Percentiles rank a stretch among this genome's conserved stretches.
Conservation (phyloP, 2,113 vertebrate genomes). For the Motacilla tschutschensis region DNA sequence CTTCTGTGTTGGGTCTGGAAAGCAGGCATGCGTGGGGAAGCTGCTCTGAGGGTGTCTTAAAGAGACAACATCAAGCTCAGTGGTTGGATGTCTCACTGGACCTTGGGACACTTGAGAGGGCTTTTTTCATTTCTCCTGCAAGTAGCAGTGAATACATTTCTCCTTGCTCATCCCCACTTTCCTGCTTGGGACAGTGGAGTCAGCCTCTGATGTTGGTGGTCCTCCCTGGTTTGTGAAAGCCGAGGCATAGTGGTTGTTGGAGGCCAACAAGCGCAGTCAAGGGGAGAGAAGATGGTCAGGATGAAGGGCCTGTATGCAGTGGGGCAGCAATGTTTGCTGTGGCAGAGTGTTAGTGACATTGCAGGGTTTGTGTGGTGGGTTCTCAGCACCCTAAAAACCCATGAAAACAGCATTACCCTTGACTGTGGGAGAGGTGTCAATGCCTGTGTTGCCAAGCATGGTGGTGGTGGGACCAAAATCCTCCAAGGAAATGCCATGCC, state of each 20-base stretch:
- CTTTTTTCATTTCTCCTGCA: neutral
- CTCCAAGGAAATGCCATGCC: neutral
- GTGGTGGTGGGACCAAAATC: neutral
- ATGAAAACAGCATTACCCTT: neutral
- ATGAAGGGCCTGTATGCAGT: neutral
- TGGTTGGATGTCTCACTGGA: neutral
- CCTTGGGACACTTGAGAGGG: neutral
- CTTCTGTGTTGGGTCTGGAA: neutral
- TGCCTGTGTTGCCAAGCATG: rapidly evolving
- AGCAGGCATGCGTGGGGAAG: neutral
- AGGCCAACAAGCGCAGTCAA: neutral
- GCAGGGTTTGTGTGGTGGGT: neutral
- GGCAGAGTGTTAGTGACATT: rapidly evolving
- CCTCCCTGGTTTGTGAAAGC: neutral
- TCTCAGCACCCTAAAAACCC: neutral
- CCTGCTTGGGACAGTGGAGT: neutral
- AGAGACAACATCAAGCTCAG: neutral
- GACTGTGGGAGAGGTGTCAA: neutral
- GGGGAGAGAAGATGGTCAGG: neutral
- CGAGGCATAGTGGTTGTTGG: neutral
- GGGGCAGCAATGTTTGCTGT: rapidly evolving
- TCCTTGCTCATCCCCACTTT: neutral
- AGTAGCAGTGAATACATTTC: neutral
- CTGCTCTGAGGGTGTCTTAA: neutral
- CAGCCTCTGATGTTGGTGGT: neutral